Evolutionary conservation across 2,888 invertebrate genomes (phyloP), one percentile per base, ranked within the genome.

Genomic region (Mesorhabditis belari): DNA sequence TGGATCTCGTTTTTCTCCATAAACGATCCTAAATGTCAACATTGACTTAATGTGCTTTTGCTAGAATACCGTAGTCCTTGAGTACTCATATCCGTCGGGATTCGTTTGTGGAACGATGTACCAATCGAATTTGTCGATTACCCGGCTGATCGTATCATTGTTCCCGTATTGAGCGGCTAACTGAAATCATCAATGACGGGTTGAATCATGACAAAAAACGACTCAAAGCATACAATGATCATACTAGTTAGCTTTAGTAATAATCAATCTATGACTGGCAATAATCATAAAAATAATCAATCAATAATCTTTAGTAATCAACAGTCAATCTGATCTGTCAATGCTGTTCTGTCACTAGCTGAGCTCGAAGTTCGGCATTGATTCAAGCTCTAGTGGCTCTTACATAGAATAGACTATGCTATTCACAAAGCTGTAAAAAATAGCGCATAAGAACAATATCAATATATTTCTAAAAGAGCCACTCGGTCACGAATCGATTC

Each of bases 1-100:
- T 61, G 4, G 77, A 77, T 0, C 80, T 68, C 3, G 80, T 81
- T 62, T 80, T 80, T 12, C 80, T 64, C 80, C 80, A 80, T 5
- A 81, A 63, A 5, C 80, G 71, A 58, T 80, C 79, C 71, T 75
- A 28, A 49, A 67, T 29, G 57, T 23, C 1, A 57, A 57, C 35
- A 57, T 21, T 35, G 44, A n/a, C 44, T 35, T 35, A n/a, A n/a
- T 17, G 9, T n/a, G 17, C 51, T 19, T 17, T n/a, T 9, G 17
- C 19, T 51, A 51, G 23, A 19, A 9, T 62, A 75, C 75, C 50
- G 58, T 66, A 19, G 61, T 64, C 58, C 73, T 64, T 56, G 70
- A 71, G 69, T 76, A 79, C 61, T 76, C 76, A 59, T 78, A 79
- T 6, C 79, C 79, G 56, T 79, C 79, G 3, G 79, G 79, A 62